Evolutionary conservation across 1,140 invertebrate genomes (phyloP).

Genomic region (Nasonia longicornis): DNA sequence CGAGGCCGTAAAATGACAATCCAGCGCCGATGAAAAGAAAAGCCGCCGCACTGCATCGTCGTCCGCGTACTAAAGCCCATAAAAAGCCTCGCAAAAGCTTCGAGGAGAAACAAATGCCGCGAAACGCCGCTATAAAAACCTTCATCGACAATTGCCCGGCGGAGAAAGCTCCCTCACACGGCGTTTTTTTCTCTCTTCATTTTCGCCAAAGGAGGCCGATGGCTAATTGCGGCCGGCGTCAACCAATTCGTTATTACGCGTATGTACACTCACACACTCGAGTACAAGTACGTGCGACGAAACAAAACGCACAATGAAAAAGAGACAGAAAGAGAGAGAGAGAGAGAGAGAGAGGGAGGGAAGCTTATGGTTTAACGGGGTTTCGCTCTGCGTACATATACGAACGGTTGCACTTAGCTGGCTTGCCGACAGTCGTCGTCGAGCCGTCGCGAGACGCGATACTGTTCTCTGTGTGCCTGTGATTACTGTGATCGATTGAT

Average conservation of each 20-base stretch:
- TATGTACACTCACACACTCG: neutral
- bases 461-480: neutral
- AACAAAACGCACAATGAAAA: neutral
- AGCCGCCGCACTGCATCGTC: no score
- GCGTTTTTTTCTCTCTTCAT: neutral
- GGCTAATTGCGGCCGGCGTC: slow-evolving; percentile 16
- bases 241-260: neutral
- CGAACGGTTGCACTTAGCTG: slow-evolving; percentile 28
- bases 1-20: no score
- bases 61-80: neutral
- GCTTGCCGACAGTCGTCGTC: slow-evolving; percentile 20
- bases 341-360: neutral
- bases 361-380: slow-evolving; percentile 28
- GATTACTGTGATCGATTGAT: neutral
- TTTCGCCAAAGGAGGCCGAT: slow-evolving; percentile 26
- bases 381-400: neutral
- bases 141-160: neutral
- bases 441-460: slow-evolving; percentile 8
- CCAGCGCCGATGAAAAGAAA: no score
- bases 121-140: neutral
- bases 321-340: neutral
- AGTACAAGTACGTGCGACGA: neutral
- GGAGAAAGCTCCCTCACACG: neutral
- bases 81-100: neutral
- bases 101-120: neutral